Conservation (phyloP, 2,797 vertebrate species). For the Hybognathus amarus region DNA sequence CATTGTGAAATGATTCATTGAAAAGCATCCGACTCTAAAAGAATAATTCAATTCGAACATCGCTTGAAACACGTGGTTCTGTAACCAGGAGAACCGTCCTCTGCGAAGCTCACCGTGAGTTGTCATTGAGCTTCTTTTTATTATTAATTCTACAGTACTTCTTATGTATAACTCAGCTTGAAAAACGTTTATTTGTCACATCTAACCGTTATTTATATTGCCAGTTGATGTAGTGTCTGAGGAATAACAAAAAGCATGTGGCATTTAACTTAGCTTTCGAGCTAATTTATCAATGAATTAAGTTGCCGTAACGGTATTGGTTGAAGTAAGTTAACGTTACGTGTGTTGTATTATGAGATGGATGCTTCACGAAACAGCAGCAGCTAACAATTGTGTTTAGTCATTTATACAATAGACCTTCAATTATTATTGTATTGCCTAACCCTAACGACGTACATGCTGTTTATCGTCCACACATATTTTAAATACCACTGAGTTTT, state of each 20-base stretch:
- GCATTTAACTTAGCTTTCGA: conserved; percentile 12
- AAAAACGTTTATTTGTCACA: background rate
- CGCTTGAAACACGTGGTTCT: conserved; percentile 5
- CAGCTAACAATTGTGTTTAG: background rate
- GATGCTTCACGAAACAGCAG: background rate
- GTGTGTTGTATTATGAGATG: background rate
- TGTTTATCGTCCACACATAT: background rate
- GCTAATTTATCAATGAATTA: conserved; percentile 18
- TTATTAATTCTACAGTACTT: background rate
- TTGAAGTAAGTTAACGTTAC: background rate
- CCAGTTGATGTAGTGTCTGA: background rate
- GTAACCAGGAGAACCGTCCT: conserved; percentile 64
- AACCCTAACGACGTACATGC: background rate
- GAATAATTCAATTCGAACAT: background rate
- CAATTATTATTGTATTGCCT: background rate
- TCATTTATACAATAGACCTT: background rate
- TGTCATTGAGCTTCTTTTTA: background rate
- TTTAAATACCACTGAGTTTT: background rate
- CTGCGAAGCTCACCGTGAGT: conserved; percentile 76
- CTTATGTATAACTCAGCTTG: background rate
- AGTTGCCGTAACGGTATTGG: no score
- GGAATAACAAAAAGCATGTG: background rate
- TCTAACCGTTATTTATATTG: background rate
- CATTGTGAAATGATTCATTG: background rate
- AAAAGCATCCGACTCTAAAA: conserved; percentile 13